These are phyloP conservation scores for Cremastinae sp. DNA, from an alignment of 2,888 invertebrate genomes.

Conservation along the genomic window DNA sequence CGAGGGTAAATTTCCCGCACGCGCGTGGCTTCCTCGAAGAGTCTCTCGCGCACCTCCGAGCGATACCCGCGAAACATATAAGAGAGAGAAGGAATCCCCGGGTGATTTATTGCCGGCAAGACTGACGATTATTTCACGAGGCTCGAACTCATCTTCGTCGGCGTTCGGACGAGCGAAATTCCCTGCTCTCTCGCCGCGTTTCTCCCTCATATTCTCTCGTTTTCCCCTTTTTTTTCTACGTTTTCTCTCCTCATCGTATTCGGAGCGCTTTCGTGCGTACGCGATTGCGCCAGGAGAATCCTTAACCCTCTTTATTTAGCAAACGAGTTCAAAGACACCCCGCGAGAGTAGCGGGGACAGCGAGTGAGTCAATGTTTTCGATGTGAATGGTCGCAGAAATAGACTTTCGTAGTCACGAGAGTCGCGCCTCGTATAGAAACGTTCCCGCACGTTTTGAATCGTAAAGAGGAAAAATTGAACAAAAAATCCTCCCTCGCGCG, in stretches of 20 bases:
- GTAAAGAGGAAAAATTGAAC: slow-evolving; percentile 30
- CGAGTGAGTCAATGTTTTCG: slow-evolving; percentile 76
- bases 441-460: slow-evolving; percentile 46
- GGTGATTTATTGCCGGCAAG: slow-evolving; percentile 60
- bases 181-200: slow-evolving; percentile 49
- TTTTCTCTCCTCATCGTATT: slow-evolving; percentile 33
- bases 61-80: slow-evolving; percentile 27
- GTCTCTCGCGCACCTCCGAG: background rate
- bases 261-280: slow-evolving; percentile 30
- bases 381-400: slow-evolving; percentile 77
- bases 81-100: slow-evolving; percentile 36
- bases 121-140: slow-evolving; percentile 60
- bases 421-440: slow-evolving; percentile 51
- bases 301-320: slow-evolving; percentile 74
- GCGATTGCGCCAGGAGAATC: slow-evolving; percentile 22
- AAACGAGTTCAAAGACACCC: slow-evolving; percentile 77
- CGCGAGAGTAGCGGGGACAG: slow-evolving; percentile 55
- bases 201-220: slow-evolving; percentile 42
- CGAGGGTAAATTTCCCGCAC: slow-evolving; percentile 12
- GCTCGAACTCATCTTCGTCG: slow-evolving; percentile 47
- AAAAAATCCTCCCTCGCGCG: background rate
- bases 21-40: slow-evolving; percentile 25
- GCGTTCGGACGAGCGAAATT: slow-evolving; percentile 28
- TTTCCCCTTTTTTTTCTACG: slow-evolving; percentile 31
- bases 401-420: slow-evolving; percentile 65